These are phyloP conservation scores for Myrmecobius fasciatus DNA, from an alignment of 2,113 vertebrate species.

Conservation along the genomic window DNA sequence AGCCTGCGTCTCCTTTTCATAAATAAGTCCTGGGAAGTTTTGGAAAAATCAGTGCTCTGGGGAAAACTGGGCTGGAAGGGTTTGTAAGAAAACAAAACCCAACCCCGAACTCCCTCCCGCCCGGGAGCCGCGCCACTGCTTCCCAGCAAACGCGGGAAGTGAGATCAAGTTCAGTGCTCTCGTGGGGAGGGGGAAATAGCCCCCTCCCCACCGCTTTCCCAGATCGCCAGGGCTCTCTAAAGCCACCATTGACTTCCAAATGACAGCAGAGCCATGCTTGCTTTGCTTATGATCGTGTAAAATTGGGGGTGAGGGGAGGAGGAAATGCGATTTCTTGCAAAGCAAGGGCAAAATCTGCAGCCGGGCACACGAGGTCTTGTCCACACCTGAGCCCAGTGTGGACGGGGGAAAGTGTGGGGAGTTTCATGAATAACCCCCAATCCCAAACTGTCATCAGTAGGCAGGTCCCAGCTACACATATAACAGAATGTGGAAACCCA, in stretches of 20 bases:
- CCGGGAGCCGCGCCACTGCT: no score
- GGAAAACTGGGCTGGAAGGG: constrained; percentile 39
- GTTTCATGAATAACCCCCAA: constrained; percentile 70
- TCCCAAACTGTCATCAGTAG: constrained; percentile 66
- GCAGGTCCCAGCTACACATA: constrained; percentile 66
- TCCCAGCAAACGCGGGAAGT: constrained; percentile 34
- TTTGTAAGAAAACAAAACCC: constrained; percentile 67
- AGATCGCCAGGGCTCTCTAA: no score
- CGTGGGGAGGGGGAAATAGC: constrained; percentile 57
- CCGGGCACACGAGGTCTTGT: constrained; percentile 74
- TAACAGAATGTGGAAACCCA: constrained; percentile 68
- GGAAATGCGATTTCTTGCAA: constrained; percentile 74
- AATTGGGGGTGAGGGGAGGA: constrained; percentile 20
- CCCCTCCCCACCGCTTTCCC: no score
- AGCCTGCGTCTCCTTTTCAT: constrained; percentile 82
- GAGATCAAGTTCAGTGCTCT: constrained; percentile 35
- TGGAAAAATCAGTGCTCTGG: constrained; percentile 20
- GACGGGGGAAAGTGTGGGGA: no score
- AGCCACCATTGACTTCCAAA: neutral
- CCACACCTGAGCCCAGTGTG: no score
- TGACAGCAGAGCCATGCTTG: neutral
- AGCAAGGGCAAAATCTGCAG: constrained; percentile 72
- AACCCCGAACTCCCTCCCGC: neutral
- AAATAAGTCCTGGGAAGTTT: constrained; percentile 69
- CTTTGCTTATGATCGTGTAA: constrained; percentile 71